Base-by-base conservation (phyloP, 1,140 invertebrate genomes). In the Triops longicaudatus region DNA sequence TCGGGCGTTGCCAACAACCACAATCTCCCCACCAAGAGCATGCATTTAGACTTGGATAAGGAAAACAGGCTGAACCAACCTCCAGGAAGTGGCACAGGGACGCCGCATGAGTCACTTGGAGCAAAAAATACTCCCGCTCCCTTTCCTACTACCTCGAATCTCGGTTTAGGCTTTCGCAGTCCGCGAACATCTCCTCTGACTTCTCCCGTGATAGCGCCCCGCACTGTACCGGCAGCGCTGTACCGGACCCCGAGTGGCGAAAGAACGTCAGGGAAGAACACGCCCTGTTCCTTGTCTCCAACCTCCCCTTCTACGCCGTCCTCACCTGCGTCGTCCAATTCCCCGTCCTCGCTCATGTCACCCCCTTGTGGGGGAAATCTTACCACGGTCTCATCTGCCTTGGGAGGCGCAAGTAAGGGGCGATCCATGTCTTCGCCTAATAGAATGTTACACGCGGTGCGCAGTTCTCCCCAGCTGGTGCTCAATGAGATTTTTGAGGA, bases 401-500 rank as follows among this genome's bases (percentile, higher is more conserved):
- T 75, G 74, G 11, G 26, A 63, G 72, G 50, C 0, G 14, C 76
- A 71, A 44, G 74, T n/a, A 78, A 79, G 74, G 27, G 76, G 71
- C 78, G 75, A 86, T 88, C 79, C 86, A 87, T 82, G 78, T 81
- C 82, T 22, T 81, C 81, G 27, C 76, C 81, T 3, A 82, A 82
- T 77, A 83, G 86, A 44, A 84, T 84, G 63, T 82, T 86, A 74
- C 85, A 85, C 79, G 85, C 83, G 77, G 86, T 87, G 26, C 85
- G 84, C 41, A 88, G 85, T 78, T 88, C 87, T n/a, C 88, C 89
- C 7, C 88, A 90, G 80, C 80, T 90, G 26, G 85, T 87, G 22
- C 83, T 92, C 7, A 91, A 92, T 81, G 91, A 92, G 82, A 91
- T 92, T 74, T 87, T 89, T 78, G 91, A 92, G 81, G 91, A 91